phyloP scores from a whole-genome alignment of 2,888 invertebrate species.

The Chromoteleia sp. region DNA sequence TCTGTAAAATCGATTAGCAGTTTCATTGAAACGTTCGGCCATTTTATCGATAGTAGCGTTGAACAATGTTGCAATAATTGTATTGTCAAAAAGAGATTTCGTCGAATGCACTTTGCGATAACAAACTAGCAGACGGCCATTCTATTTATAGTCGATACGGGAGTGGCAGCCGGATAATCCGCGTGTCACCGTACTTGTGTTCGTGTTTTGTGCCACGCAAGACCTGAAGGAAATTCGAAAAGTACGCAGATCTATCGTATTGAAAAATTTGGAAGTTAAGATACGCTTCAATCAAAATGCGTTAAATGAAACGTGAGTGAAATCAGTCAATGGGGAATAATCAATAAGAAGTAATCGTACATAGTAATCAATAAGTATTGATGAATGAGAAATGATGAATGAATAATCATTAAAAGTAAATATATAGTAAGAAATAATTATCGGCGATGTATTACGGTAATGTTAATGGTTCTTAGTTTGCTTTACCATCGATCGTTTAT shows the following conservation, averaged over 20 bases:
- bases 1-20: conserved; percentile 17
- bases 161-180: conserved; percentile 45
- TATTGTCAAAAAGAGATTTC: conserved; percentile 51
- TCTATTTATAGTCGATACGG: conserved; percentile 44
- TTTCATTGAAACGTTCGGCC: conserved; percentile 22
- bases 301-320: no score
- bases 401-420: no score
- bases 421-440: no score
- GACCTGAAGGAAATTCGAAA: conserved; percentile 36
- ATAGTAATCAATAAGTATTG: no score
- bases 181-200: conserved; percentile 39
- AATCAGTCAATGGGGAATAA: no score
- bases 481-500: no score
- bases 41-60: conserved; percentile 18
- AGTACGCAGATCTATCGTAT: background rate
- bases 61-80: conserved; percentile 55
- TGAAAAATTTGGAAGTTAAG: background rate
- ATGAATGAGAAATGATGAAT: no score
- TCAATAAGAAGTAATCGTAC: no score
- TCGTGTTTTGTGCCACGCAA: conserved; percentile 19
- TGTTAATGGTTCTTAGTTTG: no score
- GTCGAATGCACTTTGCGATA: conserved; percentile 41
- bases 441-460: no score
- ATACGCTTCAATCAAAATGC: no score
- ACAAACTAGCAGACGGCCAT: conserved; percentile 43